phyloP scores from a whole-genome alignment of 1,140 invertebrate species.

The Metaphire vulgaris region DNA sequence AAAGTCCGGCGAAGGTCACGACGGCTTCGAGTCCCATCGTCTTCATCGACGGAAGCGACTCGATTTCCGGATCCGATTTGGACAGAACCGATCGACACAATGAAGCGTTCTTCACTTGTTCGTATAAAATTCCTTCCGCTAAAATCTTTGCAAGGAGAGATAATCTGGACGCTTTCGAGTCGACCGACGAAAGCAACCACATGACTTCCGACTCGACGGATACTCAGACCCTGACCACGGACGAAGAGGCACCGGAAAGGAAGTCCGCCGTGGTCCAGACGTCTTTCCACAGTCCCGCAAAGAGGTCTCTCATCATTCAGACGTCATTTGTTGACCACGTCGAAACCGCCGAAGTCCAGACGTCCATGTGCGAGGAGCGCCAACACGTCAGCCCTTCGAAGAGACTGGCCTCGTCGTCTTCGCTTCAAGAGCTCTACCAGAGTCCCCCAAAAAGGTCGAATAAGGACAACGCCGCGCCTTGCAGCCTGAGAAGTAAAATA shows the following conservation, averaged over 20 bases:
- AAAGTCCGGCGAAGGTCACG: neutral
- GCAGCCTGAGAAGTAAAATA: neutral
- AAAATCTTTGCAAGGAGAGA: neutral
- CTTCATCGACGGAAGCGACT: constrained; percentile 10
- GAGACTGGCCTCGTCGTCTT: neutral
- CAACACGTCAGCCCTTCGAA: neutral
- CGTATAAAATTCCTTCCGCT: neutral
- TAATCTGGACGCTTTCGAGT: neutral
- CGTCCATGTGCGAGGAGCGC: neutral
- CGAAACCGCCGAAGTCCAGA: neutral
- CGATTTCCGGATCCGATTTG: neutral
- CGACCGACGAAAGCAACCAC: neutral
- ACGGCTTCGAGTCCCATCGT: too few species aligned
- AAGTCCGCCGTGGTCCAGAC: neutral
- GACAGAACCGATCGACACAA: neutral
- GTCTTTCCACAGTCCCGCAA: neutral
- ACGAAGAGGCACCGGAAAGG: neutral
- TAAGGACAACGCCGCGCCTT: neutral
- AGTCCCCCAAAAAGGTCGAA: neutral
- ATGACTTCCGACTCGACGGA: neutral
- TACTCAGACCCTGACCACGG: neutral
- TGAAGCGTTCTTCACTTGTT: neutral
- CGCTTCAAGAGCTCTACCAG: neutral
- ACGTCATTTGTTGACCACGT: neutral
- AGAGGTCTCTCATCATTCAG: neutral